These are phyloP conservation scores for Chirona hameri DNA, from an alignment of 2,888 invertebrate genomes.

Conservation along the genomic window DNA sequence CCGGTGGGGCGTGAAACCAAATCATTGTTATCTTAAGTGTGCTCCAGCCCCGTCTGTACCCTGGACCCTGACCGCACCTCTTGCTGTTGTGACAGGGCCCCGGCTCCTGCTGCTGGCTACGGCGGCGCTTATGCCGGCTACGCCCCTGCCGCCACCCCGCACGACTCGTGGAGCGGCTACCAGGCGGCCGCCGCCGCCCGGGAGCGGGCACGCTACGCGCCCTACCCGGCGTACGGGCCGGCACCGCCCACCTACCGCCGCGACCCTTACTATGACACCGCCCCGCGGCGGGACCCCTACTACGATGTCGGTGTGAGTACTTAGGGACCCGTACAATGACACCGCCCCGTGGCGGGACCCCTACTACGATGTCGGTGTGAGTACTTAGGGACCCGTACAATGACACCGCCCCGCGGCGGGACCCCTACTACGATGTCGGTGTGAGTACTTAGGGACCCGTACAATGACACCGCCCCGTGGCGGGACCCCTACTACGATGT, in stretches of 20 bases:
- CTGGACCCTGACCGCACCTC: no score
- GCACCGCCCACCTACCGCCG: conserved; percentile 13
- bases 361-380: conserved; percentile 8
- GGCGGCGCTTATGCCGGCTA: background rate
- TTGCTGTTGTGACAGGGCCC: no score
- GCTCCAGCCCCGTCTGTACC: no score
- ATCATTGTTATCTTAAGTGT: no score
- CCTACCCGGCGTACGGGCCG: conserved; percentile 5
- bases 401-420: no score
- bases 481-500: no score
- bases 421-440: no score
- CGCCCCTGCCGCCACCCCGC: background rate
- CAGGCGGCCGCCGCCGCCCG: background rate
- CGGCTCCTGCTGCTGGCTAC: background rate
- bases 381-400: background rate
- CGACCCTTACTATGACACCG: background rate
- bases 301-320: conserved; percentile 5
- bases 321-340: background rate
- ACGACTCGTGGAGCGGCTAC: background rate
- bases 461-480: no score
- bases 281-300: conserved; percentile 10
- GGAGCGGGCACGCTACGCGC: background rate
- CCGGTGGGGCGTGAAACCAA: no score
- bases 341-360: background rate
- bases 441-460: no score